Evolutionary conservation across 2,797 vertebrate species (phyloP).

Genomic region (Streptopelia turtur): DNA sequence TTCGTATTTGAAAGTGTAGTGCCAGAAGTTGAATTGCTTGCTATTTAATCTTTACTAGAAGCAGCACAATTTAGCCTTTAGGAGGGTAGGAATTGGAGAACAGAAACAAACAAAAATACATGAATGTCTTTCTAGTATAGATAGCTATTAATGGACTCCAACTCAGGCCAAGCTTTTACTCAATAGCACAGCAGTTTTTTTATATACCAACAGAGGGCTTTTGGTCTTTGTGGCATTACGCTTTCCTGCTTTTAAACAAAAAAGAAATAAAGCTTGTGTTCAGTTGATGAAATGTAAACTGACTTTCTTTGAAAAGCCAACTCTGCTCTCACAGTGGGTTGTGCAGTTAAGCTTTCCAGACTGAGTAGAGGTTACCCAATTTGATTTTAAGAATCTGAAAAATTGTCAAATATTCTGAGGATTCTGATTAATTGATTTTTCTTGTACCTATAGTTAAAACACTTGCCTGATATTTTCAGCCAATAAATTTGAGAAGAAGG

Average conservation of each 20-base stretch:
- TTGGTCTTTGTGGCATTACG: conserved; percentile 35
- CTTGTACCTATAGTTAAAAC: background rate
- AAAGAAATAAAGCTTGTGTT: conserved; percentile 60
- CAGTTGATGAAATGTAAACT: conserved; percentile 53
- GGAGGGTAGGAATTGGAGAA: conserved; percentile 49
- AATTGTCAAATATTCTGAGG: background rate
- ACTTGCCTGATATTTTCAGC: background rate
- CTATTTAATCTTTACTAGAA: conserved; percentile 59
- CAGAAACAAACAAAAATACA: conserved; percentile 64
- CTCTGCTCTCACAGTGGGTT: conserved; percentile 8
- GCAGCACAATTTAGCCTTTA: conserved; percentile 64
- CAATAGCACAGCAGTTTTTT: conserved; percentile 38
- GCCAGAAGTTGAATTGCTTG: conserved; percentile 53
- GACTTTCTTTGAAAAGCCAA: background rate
- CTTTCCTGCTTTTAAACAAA: conserved; percentile 49
- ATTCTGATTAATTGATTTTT: background rate
- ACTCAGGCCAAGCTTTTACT: conserved; percentile 50
- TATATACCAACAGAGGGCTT: conserved; percentile 54
- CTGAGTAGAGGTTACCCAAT: background rate
- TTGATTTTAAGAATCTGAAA: background rate
- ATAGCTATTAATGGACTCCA: conserved; percentile 37
- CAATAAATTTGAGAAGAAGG: background rate
- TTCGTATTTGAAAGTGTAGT: conserved; percentile 8
- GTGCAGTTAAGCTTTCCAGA: background rate
- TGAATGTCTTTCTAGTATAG: conserved; percentile 43